Base-by-base conservation (phyloP, 2,113 vertebrate species). In the Danionella cerebrum region DNA sequence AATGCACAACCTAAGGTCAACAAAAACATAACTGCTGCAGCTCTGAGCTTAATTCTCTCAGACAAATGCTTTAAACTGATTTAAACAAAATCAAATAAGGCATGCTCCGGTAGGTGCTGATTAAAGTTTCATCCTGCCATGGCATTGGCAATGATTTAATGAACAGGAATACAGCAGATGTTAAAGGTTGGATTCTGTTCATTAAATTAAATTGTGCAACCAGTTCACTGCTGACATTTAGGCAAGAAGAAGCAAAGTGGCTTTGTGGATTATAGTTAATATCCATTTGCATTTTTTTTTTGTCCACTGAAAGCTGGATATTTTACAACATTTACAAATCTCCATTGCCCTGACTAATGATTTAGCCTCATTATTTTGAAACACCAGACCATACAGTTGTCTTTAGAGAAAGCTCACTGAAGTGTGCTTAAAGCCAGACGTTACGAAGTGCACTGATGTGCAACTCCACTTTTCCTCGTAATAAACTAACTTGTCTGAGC, bases 121-220 rank as follows among this genome's bases (percentile, higher is more conserved):
- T 64, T 64, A 36, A 64, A 64, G 44, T 64, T 50, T 14, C 47
- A 18, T 24, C 48, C 48, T 25, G 60, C 60, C 44, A 48, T 7
- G 14, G 60, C 22, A 64, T 48, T 5, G 18, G 36, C 60, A 64
- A 19, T 48, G n/a, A 21, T 24, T 47, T 48, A 48, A 48, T 47
- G 29, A 64, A 64, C 60, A 64, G 29, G 44, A 62, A 27, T 22
- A 59, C 22, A 29, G 14, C 38, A 42, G 38, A 45, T 60, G 39
- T 60, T 45, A 50, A 64, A 64, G 42, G 60, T 64, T 64, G 42
- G 48, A 27, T 33, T 48, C 31, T 64, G 60, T 48, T 64, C 8
- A 31, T 64, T 36, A 64, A 50, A 64, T 50, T 36, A 64, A 48
- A 64, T 48, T 48, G 18, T 36, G 44, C 60, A 48, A 24, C 29